Evolutionary conservation across 2,888 invertebrate species (phyloP).

Genomic region (Salpingus planirostris): DNA sequence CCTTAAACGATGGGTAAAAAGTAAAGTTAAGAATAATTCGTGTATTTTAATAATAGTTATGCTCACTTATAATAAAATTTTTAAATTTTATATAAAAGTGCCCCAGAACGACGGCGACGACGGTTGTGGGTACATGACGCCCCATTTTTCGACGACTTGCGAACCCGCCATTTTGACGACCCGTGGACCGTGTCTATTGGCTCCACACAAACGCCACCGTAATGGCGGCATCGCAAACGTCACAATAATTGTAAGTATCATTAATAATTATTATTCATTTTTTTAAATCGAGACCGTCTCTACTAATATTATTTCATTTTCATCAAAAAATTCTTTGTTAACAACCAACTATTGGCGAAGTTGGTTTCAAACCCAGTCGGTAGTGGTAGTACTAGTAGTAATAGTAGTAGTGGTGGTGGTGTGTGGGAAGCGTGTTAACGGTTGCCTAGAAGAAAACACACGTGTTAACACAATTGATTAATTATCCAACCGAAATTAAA

Average conservation of each 20-base stretch:
- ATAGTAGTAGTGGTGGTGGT: no score
- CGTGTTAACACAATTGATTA: conserved; percentile 1
- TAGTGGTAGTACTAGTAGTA: no score
- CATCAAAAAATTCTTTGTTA: no score
- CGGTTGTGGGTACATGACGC: no score
- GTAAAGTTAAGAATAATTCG: conserved; percentile 31
- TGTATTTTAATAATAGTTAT: no score
- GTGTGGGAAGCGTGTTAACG: conserved; percentile 35
- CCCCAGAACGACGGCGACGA: conserved; percentile 21
- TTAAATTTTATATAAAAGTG: conserved; percentile 29
- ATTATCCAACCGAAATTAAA: background rate
- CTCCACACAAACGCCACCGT: no score
- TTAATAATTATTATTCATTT: conserved; percentile 7
- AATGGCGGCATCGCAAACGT: no score
- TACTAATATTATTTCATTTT: no score
- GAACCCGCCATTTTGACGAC: no score
- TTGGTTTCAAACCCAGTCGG: conserved; percentile 31
- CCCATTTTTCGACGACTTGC: conserved; percentile 12
- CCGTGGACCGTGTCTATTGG: no score
- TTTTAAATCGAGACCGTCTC: no score
- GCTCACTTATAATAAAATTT: conserved; percentile 30
- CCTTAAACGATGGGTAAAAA: conserved; percentile 25
- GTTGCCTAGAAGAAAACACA: conserved; percentile 37
- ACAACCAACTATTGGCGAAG: conserved; percentile 26
- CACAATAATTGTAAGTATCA: no score